Conservation (phyloP, 2,113 vertebrate genomes). For the Hippocampus comes region DNA sequence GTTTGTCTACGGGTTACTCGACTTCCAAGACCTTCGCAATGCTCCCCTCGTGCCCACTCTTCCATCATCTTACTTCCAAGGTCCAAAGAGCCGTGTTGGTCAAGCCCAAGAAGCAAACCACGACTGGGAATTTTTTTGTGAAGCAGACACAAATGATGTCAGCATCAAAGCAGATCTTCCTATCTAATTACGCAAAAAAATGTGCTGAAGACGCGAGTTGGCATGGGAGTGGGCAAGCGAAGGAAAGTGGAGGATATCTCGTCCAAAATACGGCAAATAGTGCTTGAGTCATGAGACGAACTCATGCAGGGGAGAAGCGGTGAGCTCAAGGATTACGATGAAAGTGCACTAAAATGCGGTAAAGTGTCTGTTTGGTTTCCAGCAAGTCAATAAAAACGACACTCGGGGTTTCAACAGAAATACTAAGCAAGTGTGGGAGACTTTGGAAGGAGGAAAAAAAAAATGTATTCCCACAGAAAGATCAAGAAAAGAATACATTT, state of each 20-base stretch:
- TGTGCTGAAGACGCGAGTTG: slow-evolving; percentile 38
- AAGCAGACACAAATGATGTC: slow-evolving; percentile 54
- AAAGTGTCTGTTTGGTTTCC: slow-evolving; percentile 15
- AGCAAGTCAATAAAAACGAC: slow-evolving; percentile 47
- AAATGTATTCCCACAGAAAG: slow-evolving; percentile 12
- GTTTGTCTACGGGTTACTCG: slow-evolving; percentile 30
- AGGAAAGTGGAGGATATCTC: slow-evolving; percentile 12
- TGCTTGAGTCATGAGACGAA: slow-evolving; percentile 31
- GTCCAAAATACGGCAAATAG: slow-evolving; percentile 32
- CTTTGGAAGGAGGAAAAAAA: slow-evolving; percentile 18
- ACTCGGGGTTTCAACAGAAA: slow-evolving; percentile 39
- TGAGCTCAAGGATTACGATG: slow-evolving; percentile 15
- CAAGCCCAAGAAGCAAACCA: slow-evolving; percentile 52
- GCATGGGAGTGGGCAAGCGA: slow-evolving; percentile 11
- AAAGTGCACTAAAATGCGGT: slow-evolving; percentile 25
- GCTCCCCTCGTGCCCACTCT: slow-evolving; percentile 38
- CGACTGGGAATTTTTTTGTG: slow-evolving; percentile 42
- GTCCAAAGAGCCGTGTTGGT: slow-evolving; percentile 40
- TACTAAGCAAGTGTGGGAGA: slow-evolving; percentile 23
- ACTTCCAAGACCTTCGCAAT: slow-evolving; percentile 41
- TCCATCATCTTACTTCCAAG: slow-evolving; percentile 26
- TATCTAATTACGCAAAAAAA: slow-evolving; percentile 52
- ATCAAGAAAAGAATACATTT: slow-evolving; percentile 13
- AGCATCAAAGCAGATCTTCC: slow-evolving; percentile 46
- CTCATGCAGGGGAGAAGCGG: slow-evolving; percentile 16